Evolutionary conservation across 1,140 invertebrate genomes (phyloP), one percentile per base, ranked within the genome.

Genomic region (Teleopsis dalmanni): DNA sequence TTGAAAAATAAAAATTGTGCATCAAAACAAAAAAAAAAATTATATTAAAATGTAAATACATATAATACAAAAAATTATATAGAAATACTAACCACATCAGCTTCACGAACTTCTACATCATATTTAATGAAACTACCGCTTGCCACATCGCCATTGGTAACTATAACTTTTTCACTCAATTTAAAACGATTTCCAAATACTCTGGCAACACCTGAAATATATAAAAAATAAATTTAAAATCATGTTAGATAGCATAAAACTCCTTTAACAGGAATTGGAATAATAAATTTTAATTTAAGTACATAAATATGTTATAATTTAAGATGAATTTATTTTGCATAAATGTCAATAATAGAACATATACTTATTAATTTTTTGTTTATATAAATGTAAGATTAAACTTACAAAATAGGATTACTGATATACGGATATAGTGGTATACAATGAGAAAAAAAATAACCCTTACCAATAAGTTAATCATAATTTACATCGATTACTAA

Each of bases 101-200:
- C 58, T 45, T 70, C 67, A 34, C 66, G 67, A 52, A 70, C 45
- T 57, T 70, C 67, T 43, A 67, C 21, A 55, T 68, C 64, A 47
- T 65, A 70, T 48, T 65, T 70, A 14, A 70, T 51, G 42, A 56
- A 58, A 22, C 59, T 62, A 10, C 57, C 57, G 21, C 51, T 54
- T 27, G 48, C 46, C 27, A 57, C 56, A 51, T 62, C 58, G 26
- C 66, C 66, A 47, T 53, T 65, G 14, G 57, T 58, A 22, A 70
- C 60, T 22, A 55, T 41, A 19, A 70, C 54, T 56, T 67, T 70
- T 48, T 69, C 67, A 41, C 58, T 59, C 44, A 56, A 47, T 43
- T 62, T 70, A 6, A 56, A 54, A 19, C 54, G 57, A 52, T 62
- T 57, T 25, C 42, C 55, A 14, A 62, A 35, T 3, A 67, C 60